Conservation (phyloP, 2,888 invertebrate genomes). For the Leptogaster cylindrica region DNA sequence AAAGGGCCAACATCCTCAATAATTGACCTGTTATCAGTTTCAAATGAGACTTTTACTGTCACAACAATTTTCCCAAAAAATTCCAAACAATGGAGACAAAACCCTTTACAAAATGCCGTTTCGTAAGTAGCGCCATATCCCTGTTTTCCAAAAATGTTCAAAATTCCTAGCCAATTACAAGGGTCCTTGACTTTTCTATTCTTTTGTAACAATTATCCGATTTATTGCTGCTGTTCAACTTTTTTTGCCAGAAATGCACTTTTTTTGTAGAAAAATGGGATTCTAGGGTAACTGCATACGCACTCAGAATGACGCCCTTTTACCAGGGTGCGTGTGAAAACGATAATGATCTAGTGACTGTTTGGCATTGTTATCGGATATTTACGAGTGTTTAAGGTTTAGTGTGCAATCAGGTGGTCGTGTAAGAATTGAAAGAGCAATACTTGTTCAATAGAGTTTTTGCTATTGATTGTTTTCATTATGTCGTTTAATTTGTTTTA, state of each 20-base stretch:
- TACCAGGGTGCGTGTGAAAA: slow-evolving; percentile 54
- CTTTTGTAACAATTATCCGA: slow-evolving; percentile 32
- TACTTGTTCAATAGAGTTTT: too few relatives aligned
- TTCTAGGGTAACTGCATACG: slow-evolving; percentile 43
- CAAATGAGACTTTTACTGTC: slow-evolving; percentile 29
- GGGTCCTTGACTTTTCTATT: slow-evolving; percentile 58
- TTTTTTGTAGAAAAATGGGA: slow-evolving; percentile 54
- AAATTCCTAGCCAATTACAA: slow-evolving; percentile 52
- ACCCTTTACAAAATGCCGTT: slow-evolving; percentile 18
- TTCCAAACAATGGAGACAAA: slow-evolving; percentile 19
- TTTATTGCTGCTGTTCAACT: slow-evolving; percentile 55
- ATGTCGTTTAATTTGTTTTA: too few relatives aligned
- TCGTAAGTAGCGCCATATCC: neutral
- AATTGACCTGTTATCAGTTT: slow-evolving; percentile 23
- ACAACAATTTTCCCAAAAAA: slow-evolving; percentile 34
- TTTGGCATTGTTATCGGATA: too few relatives aligned
- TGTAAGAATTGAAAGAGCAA: too few relatives aligned
- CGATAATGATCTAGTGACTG: slow-evolving; percentile 29
- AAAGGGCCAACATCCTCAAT: slow-evolving; percentile 15
- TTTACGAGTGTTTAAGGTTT: too few relatives aligned
- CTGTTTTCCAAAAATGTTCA: slow-evolving; percentile 50
- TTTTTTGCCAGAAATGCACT: slow-evolving; percentile 58
- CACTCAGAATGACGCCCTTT: slow-evolving; percentile 47
- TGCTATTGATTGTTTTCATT: too few relatives aligned
- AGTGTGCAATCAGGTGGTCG: too few relatives aligned